phyloP scores from a whole-genome alignment of 2,888 invertebrate species.

The Nomada ferruginata region DNA sequence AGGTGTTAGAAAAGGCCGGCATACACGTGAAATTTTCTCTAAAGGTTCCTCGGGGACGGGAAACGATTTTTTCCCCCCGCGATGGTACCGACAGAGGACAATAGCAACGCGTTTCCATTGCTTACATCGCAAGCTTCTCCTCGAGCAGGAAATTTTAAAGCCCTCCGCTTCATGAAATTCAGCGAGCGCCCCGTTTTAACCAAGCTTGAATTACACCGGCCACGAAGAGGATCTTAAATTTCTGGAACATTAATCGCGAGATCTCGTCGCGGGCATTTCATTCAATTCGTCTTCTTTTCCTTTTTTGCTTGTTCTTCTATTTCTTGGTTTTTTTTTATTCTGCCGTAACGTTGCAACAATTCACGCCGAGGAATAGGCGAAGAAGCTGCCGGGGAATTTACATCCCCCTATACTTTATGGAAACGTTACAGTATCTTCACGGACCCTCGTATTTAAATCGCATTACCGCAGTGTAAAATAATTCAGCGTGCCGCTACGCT shows the following conservation, averaged over 20 bases:
- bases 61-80: slow-evolving; percentile 49
- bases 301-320: not conserved
- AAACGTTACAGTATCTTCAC: slow-evolving; percentile 46
- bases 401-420: slow-evolving; percentile 38
- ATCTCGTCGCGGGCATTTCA: slow-evolving; percentile 15
- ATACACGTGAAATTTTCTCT: slow-evolving; percentile 25
- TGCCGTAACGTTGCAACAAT: slow-evolving; percentile 6
- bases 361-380: not conserved
- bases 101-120: slow-evolving; percentile 56
- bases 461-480: slow-evolving; percentile 52
- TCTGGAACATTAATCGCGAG: slow-evolving; percentile 41
- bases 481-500: slow-evolving; percentile 40
- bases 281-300: not conserved
- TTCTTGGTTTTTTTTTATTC: not conserved
- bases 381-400: slow-evolving; percentile 35
- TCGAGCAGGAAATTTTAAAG: slow-evolving; percentile 49
- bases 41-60: slow-evolving; percentile 33
- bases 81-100: slow-evolving; percentile 47
- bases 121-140: slow-evolving; percentile 41
- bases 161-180: slow-evolving; percentile 44
- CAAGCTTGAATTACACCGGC: slow-evolving; percentile 2
- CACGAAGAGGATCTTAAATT: slow-evolving; percentile 19
- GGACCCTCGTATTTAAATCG: slow-evolving; percentile 50
- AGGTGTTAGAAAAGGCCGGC: slow-evolving; percentile 18
- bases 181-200: slow-evolving; percentile 10